Base-by-base conservation (phyloP, 2,888 invertebrate genomes). In the Argynnis bischoffii region DNA sequence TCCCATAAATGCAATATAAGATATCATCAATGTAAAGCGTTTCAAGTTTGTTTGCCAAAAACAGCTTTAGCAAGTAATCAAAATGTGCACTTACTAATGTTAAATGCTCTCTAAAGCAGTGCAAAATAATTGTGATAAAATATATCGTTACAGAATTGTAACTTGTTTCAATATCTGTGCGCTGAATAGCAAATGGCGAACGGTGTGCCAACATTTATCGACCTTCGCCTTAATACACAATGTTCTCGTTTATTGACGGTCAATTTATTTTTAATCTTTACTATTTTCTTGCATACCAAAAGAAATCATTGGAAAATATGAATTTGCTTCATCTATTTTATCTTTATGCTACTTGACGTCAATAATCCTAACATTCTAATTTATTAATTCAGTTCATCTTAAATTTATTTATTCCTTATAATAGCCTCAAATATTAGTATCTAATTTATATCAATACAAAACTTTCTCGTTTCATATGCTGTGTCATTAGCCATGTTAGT, bases 191-290 rank as follows among this genome's bases (percentile, higher is more conserved):
- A 64, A 72, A 72, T 70, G 69, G 70, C 72, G 64, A 53, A 50
- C 57, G 66, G 75, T 81, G 84, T 89, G 92, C 92, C 91, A 91
- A 90, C 80, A 88, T 90, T 88, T 84, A 85, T 76, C 80, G 85
- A 83, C 88, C 89, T 90, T 84, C 85, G 80, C 81, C 83, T 81
- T 82, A 84, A 79, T 81, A 79, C 83, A 79, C 83, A 82, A 81
- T 85, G 88, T 85, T 87, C 88, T 79, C 84, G 80, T 84, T 88
- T 83, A 85, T 85, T 88, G 87, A 87, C 84, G 88, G 88, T 86
- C 90, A 86, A 83, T 79, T 84, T 89, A 88, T 89, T 88, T 90
- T 84, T 84, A 83, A 82, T 80, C 74, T 75, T 57, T 61, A 70
- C 69, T 60, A 69, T 71, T 74, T 70, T 69, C 71, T 69, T 59